phyloP scores from a whole-genome alignment of 2,797 vertebrate genomes.

The Rallus crepitans region DNA sequence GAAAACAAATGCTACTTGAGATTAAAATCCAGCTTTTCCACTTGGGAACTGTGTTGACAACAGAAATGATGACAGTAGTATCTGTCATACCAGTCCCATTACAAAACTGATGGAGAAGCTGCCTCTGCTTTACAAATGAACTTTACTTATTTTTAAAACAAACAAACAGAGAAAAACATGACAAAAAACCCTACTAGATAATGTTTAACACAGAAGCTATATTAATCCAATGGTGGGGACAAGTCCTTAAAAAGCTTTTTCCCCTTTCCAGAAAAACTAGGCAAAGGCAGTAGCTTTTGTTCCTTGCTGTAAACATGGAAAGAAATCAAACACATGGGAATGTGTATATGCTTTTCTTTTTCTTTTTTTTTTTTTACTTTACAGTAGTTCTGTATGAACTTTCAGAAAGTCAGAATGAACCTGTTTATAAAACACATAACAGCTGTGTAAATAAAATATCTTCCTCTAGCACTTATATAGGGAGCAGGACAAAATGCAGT shows the following conservation, averaged over 20 bases:
- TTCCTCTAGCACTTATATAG: neutral
- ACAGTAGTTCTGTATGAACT: neutral
- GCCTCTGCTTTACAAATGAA: neutral
- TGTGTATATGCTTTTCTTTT: neutral
- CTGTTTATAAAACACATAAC: neutral
- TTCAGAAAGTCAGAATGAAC: neutral
- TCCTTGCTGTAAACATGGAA: neutral
- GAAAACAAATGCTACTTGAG: neutral
- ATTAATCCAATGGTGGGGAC: neutral
- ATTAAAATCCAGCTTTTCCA: neutral
- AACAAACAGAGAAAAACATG: no score
- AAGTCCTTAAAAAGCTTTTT: neutral
- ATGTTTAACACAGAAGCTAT: neutral
- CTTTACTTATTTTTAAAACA: neutral
- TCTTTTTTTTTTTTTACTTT: neutral
- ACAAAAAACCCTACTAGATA: neutral
- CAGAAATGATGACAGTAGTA: neutral
- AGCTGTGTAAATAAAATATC: slow-evolving; percentile 12
- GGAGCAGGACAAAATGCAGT: neutral
- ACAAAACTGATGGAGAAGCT: neutral
- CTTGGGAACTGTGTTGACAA: neutral
- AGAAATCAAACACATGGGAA: neutral
- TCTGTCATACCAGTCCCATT: neutral
- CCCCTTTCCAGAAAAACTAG: neutral
- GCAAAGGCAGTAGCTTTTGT: neutral